Evolutionary conservation across 1,140 invertebrate species (phyloP).

Genomic region (Drosophila prosaltans): DNA sequence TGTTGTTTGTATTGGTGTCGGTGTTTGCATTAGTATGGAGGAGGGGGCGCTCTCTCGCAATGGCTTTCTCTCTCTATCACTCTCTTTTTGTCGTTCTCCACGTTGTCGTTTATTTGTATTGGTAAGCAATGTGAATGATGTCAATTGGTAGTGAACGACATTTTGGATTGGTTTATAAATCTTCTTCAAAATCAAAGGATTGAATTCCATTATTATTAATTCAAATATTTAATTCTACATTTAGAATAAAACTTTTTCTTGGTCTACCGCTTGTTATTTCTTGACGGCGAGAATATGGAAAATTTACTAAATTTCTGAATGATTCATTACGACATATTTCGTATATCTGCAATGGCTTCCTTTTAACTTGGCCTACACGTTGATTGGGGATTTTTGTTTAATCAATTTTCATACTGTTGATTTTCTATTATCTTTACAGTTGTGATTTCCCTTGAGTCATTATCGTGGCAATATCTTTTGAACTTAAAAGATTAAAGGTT

Average conservation of each 20-base stretch:
- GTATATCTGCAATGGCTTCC: background rate
- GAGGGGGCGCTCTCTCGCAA: constrained; percentile 16
- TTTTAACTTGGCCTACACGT: background rate
- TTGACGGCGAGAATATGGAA: no score
- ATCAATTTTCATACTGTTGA: background rate
- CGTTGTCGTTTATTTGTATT: background rate
- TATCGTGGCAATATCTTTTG: background rate
- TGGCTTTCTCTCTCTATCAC: background rate
- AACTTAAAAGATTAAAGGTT: background rate
- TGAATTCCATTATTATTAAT: background rate
- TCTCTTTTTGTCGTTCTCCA: background rate
- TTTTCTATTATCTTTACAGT: constrained; percentile 1
- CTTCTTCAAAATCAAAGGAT: constrained; percentile 1
- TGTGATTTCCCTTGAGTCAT: constrained; percentile 5
- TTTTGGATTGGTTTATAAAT: constrained; percentile 9
- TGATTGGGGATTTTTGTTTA: constrained; percentile 6
- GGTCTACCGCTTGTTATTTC: no score
- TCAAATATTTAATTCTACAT: background rate
- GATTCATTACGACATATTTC: background rate
- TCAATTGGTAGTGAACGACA: constrained; percentile 2
- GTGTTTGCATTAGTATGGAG: constrained; percentile 34
- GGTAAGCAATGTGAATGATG: background rate
- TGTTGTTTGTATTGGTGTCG: constrained; percentile 27
- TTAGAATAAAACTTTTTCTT: no score
- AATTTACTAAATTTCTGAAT: background rate